phyloP scores from a whole-genome alignment of 2,113 vertebrate species.

The Micronycteris hirsuta region DNA sequence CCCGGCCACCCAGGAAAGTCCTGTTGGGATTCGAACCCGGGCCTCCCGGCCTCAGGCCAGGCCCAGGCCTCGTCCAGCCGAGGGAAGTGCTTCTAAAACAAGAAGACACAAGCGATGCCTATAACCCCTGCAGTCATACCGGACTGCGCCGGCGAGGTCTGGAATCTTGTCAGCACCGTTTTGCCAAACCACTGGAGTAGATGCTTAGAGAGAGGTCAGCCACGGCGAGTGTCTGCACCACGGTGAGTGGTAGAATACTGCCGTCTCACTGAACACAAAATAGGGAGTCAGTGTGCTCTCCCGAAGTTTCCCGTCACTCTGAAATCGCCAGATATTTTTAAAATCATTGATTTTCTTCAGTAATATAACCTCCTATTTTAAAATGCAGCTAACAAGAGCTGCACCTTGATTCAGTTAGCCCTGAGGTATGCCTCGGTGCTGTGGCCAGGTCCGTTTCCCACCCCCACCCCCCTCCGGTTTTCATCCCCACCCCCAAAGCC shows the following conservation, averaged over 20 bases:
- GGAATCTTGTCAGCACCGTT: not conserved
- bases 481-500: constrained; percentile 90
- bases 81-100: not conserved
- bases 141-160: not conserved
- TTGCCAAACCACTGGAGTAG: no score
- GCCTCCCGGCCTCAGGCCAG: no score
- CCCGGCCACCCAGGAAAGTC: fast-evolving
- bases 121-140: fast-evolving
- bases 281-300: not conserved
- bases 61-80: no score
- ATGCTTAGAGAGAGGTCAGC: not conserved
- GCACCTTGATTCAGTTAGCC: not conserved
- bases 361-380: not conserved
- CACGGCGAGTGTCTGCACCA: fast-evolving
- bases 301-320: not conserved
- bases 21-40: not conserved
- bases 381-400: not conserved
- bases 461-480: constrained; percentile 88
- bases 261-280: not conserved
- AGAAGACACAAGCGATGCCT: not conserved
- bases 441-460: constrained; percentile 47
- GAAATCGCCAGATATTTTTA: not conserved
- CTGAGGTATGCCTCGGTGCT: not conserved
- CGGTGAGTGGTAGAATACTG: not conserved
- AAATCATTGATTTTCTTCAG: no score